Base-by-base conservation (phyloP, 1,140 invertebrate species). In the Zaprionus davidi region DNA sequence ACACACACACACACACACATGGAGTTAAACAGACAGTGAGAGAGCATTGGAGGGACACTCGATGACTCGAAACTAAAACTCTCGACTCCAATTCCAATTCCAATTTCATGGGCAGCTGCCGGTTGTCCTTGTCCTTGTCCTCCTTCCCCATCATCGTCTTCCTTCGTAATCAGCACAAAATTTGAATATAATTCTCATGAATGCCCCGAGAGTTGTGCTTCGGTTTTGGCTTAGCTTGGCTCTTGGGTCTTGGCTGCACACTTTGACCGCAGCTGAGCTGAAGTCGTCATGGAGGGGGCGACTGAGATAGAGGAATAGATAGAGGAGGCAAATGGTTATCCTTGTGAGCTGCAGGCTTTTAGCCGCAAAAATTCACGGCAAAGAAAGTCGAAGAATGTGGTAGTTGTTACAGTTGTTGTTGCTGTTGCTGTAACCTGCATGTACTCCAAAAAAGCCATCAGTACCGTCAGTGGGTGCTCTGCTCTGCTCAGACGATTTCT, bases 101-200 rank as follows among this genome's bases (percentile, higher is more conserved):
- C 66, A 74, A 74, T 74, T 62, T 69, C 49, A 69, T 74, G 66
- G 71, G 22, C 71, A 74, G 38, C 71, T 57, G 71, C 36, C 46
- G 56, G 66, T 74, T 69, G 53, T 66, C 53, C 44, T 51, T 28
- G 31, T 41, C 3, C 34, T 24, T 57, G 64, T 46, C 64, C 34
- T 44, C 28, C 53, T 57, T 53, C 58, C 5, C 26, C 24, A 12
- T 53, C 24, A 17, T 57, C 41, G 6, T 46, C n/a, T n/a, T 46
- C n/a, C n/a, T 28, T 57, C 53, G 67, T 75, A 78, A 78, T 78
- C 78, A 81, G 82, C 69, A 77, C 69, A 57, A 79, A 86, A 86
- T 87, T 82, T 78, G 83, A 79, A 87, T 74, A 82, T 86, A 86
- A 87, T 87, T 86, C 80, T 80, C 71, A 71, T 79, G 83, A 87